Percentiles rank a stretch among this genome's conserved stretches.
phyloP scores from a whole-genome alignment of 2,888 invertebrate species.

The Adelphocoris suturalis region DNA sequence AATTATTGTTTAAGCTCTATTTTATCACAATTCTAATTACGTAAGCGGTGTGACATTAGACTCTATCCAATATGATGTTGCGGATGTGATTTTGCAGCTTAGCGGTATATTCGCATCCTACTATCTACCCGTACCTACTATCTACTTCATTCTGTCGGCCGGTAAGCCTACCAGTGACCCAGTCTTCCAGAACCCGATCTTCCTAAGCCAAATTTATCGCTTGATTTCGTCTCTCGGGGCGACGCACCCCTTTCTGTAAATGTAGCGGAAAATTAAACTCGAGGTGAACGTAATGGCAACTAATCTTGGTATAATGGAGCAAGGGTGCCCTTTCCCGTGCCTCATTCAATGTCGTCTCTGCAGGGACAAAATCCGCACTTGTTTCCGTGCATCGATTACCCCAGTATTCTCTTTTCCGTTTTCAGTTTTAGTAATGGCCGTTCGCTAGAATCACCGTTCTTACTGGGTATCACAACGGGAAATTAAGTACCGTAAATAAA shows the following conservation, averaged over 20 bases:
- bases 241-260: slow-evolving; percentile 48
- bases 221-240: slow-evolving; percentile 61
- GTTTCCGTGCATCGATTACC: slow-evolving; percentile 45
- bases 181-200: slow-evolving; percentile 52
- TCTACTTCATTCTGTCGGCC: background rate
- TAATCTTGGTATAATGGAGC: slow-evolving; percentile 65
- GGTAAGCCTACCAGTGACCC: slow-evolving; percentile 57
- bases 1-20: too few species aligned
- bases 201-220: slow-evolving; percentile 65
- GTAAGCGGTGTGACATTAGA: too few species aligned
- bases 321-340: background rate
- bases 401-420: background rate
- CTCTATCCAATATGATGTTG: too few species aligned
- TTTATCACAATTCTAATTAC: too few species aligned
- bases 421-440: background rate
- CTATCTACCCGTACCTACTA: background rate
- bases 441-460: background rate
- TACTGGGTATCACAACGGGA: background rate
- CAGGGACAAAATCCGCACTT: slow-evolving; percentile 38
- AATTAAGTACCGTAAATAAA: background rate
- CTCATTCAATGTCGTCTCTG: slow-evolving; percentile 21
- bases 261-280: slow-evolving; percentile 71
- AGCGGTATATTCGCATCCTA: too few species aligned
- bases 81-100: too few species aligned
- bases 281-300: slow-evolving; percentile 65